Evolutionary conservation across 2,888 invertebrate genomes (phyloP), one percentile per base, ranked within the genome.

Genomic region (Macaria notata): DNA sequence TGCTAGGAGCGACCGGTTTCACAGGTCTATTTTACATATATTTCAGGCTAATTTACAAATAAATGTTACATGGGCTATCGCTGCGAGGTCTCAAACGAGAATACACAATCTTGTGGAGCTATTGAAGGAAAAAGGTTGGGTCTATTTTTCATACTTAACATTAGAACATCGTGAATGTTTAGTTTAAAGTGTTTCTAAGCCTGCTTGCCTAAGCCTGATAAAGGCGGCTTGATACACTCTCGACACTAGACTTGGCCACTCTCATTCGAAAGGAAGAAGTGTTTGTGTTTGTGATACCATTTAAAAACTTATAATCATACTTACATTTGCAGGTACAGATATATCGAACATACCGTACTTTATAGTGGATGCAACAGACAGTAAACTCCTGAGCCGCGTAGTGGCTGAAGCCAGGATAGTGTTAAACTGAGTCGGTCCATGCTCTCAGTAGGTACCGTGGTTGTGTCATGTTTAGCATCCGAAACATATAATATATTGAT

Each of bases 351-450:
- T 84, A 8, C 64, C 70, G 0, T 57, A 72, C 3, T 58, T 80
- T 29, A 68, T 75, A 56, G 70, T 76, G 45, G 76, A 84, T 46
- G 64, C 81, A 1, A 61, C 62, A 9, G 68, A 83, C 68, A 69
- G 7, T 68, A 69, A 19, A 58, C 64, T 0, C 52, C 84, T 31
- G 59, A 51, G 5, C 19, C 68, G 70, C 29, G 72, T 74, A 4
- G 63, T 77, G 30, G 55, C 61, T 3, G 61, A 58, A 30, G 66
- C 81, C 0, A 81, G 70, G 59, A 64, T 85, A 1, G 55, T 84
- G 0, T 64, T 85, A 44, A 85, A 85, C 56, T 79, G 83, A 31
- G 79, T 81, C 0, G 84, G 85, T 0, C 84, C 84, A 0, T 78
- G 75, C 59, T 67, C 73, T 0, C n/a, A 70, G 5, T 61, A 79